These are phyloP conservation scores for Caenorhabditis sinica DNA, from an alignment of 2,888 invertebrate genomes.

Conservation along the genomic window DNA sequence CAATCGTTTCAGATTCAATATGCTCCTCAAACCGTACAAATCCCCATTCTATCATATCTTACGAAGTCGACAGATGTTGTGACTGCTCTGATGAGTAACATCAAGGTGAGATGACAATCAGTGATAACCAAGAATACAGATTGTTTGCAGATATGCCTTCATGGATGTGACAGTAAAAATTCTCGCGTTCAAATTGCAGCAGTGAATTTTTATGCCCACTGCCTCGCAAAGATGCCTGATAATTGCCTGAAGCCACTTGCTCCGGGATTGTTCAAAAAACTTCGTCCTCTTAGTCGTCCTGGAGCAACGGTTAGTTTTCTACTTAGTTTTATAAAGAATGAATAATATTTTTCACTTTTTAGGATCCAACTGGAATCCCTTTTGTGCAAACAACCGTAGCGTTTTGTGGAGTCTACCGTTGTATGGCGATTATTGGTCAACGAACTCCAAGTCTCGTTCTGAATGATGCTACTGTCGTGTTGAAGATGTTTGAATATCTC, in stretches of 20 bases:
- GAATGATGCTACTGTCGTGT: slow-evolving; percentile 53
- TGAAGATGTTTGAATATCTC: slow-evolving; percentile 40
- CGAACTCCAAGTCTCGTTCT: slow-evolving; percentile 58
- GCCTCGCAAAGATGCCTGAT: slow-evolving; percentile 68
- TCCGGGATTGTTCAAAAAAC: slow-evolving; percentile 58
- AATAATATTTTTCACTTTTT: background rate
- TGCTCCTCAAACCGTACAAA: slow-evolving; percentile 1
- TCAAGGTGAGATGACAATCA: background rate
- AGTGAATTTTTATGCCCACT: slow-evolving; percentile 61
- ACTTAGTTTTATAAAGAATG: background rate
- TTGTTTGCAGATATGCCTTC: slow-evolving; percentile 61
- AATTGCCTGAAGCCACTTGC: slow-evolving; percentile 59
- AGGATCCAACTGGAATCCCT: slow-evolving; percentile 23
- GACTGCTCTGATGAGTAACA: background rate
- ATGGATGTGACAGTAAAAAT: slow-evolving; percentile 38
- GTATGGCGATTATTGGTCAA: slow-evolving; percentile 67
- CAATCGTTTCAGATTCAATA: slow-evolving; percentile 9
- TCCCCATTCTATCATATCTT: slow-evolving; percentile 48
- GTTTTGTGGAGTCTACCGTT: slow-evolving; percentile 64
- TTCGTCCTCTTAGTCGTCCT: slow-evolving; percentile 35
- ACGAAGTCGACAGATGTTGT: slow-evolving; percentile 49
- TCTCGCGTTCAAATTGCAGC: slow-evolving; percentile 47
- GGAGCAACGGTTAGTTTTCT: slow-evolving; percentile 31
- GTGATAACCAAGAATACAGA: background rate
- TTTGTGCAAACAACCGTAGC: slow-evolving; percentile 43